phyloP scores from a whole-genome alignment of 2,797 vertebrate species.

The Chiroxiphia lanceolata region DNA sequence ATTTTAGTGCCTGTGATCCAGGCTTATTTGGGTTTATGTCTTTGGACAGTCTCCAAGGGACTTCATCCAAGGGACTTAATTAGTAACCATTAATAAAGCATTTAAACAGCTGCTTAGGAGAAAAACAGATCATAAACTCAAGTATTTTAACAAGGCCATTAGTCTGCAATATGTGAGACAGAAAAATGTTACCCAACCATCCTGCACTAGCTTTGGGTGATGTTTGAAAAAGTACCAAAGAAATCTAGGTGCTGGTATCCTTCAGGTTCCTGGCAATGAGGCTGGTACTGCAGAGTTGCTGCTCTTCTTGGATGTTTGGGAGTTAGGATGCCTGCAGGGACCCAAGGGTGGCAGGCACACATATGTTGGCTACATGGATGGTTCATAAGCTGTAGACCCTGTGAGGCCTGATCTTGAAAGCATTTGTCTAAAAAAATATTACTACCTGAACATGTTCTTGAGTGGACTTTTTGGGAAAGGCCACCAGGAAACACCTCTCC shows the following conservation, averaged over 20 bases:
- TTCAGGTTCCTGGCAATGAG: neutral
- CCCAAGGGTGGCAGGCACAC: neutral
- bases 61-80: conserved; percentile 25
- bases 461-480: neutral
- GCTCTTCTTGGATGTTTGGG: neutral
- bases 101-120: conserved; percentile 36
- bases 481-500: neutral
- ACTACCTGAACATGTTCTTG: neutral
- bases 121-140: conserved; percentile 22
- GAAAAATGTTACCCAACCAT: neutral
- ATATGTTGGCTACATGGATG: accelerated
- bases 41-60: conserved; percentile 39
- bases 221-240: neutral
- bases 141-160: conserved; percentile 25
- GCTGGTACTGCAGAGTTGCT: neutral
- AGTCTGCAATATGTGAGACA: neutral
- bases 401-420: neutral
- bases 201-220: neutral
- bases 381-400: neutral
- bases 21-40: conserved; percentile 38
- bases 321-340: neutral
- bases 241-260: neutral
- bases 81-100: conserved; percentile 46
- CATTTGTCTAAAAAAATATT: neutral
- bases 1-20: neutral